phyloP scores from a whole-genome alignment of 1,140 invertebrate genomes.

The Penaeus japonicus region DNA sequence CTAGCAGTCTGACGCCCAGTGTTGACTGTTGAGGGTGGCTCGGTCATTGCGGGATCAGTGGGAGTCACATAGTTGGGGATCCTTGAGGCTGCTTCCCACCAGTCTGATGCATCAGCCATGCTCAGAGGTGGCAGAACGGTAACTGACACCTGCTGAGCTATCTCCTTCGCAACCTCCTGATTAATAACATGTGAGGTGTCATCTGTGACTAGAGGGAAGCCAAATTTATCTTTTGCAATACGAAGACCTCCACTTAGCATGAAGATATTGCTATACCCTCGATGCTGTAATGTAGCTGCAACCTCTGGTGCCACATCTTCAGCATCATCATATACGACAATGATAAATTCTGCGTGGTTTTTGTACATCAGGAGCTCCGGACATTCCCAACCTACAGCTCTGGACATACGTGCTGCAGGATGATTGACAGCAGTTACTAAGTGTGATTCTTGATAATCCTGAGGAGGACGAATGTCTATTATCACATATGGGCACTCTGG shows the following conservation, averaged over 20 bases:
- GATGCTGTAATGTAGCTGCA: conserved; percentile 66
- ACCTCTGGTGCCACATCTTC: conserved; percentile 64
- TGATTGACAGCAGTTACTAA: conserved; percentile 66
- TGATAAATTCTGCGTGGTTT: conserved; percentile 66
- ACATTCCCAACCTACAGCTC: conserved; percentile 66
- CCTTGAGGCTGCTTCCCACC: conserved; percentile 22
- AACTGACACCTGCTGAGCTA: neutral
- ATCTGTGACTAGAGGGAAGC: conserved; percentile 27
- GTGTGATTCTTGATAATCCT: conserved; percentile 65
- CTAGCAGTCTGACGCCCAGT: neutral
- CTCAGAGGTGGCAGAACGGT: conserved; percentile 26
- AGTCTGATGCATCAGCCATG: conserved; percentile 34
- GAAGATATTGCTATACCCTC: conserved; percentile 69
- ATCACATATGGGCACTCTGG: conserved; percentile 65
- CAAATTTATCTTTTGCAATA: conserved; percentile 58
- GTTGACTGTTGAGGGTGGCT: neutral
- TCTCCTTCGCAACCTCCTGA: neutral
- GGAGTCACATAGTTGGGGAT: neutral
- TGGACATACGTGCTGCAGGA: conserved; percentile 64
- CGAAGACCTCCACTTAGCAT: conserved; percentile 67
- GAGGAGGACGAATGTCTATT: conserved; percentile 66
- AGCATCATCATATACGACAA: conserved; percentile 69
- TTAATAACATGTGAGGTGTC: neutral
- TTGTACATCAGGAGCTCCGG: conserved; percentile 65
- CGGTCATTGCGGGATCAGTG: neutral